These are phyloP conservation scores for western clawed frog (Xenopus tropicalis) DNA, from an alignment of 2,113 vertebrate genomes.

Conservation along the genomic window DNA sequence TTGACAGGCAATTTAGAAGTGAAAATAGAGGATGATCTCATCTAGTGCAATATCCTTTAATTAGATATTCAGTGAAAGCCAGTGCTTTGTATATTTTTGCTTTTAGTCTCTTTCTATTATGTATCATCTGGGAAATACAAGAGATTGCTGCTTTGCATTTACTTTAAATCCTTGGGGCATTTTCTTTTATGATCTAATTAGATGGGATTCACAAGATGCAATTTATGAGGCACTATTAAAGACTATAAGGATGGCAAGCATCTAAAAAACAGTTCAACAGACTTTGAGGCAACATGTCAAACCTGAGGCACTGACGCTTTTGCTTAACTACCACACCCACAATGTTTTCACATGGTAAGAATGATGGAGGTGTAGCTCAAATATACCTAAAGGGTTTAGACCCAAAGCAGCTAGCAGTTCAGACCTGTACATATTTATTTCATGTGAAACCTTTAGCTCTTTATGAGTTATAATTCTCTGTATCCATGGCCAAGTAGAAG, in stretches of 20 bases:
- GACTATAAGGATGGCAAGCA: not conserved
- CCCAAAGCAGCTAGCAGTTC: too few species aligned
- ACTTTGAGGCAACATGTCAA: too few species aligned
- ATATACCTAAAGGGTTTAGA: too few species aligned
- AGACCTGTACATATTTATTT: too few species aligned
- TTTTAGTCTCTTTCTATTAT: not conserved
- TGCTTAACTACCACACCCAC: too few species aligned
- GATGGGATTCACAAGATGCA: slow-evolving; percentile 1
- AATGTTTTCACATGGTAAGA: too few species aligned
- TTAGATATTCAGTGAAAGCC: not conserved
- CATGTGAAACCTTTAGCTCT: too few species aligned
- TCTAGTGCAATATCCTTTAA: not conserved
- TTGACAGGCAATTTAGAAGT: not conserved
- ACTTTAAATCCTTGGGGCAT: not conserved
- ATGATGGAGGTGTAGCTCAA: too few species aligned
- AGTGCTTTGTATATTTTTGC: not conserved
- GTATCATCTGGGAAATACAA: not conserved
- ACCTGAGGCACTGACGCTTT: too few species aligned
- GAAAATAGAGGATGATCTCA: not conserved
- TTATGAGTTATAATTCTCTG: too few species aligned
- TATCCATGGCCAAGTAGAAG: too few species aligned
- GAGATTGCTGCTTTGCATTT: not conserved
- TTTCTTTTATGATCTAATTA: slow-evolving; percentile 31
- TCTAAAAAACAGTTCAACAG: not conserved
- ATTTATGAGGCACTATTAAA: slow-evolving; percentile 31